Percentiles rank a stretch among this genome's conserved stretches.
Conservation (phyloP, 1,140 invertebrate genomes). For the Megalonaias nervosa region DNA sequence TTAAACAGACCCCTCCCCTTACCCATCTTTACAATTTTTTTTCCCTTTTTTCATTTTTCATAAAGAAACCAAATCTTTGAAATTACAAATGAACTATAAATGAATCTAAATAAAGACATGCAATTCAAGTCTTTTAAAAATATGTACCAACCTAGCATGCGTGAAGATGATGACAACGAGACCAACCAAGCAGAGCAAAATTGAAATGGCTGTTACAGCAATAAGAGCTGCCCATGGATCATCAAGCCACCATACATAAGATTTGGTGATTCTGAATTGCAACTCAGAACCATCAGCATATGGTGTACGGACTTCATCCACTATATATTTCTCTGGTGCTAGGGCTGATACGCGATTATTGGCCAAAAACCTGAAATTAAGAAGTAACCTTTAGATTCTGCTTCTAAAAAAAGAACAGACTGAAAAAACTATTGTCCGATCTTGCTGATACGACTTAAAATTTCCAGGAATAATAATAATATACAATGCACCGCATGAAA, state of each 20-base stretch:
- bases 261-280: constrained; percentile 46
- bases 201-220: constrained; percentile 86
- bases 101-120: not conserved
- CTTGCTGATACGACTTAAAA: not conserved
- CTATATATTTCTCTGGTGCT: not conserved
- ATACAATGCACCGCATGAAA: not conserved
- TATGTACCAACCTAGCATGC: constrained; percentile 85
- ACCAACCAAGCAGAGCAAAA: constrained; percentile 88
- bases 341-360: not conserved
- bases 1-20: too few relatives aligned
- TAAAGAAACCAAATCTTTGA: not conserved
- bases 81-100: not conserved
- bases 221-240: constrained; percentile 91
- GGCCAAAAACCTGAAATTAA: constrained; percentile 26
- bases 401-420: constrained; percentile 6
- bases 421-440: not conserved
- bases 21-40: too few relatives aligned
- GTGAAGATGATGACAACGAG: constrained; percentile 94
- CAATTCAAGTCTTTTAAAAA: not conserved
- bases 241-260: constrained; percentile 71
- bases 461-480: not conserved
- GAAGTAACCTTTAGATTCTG: not conserved
- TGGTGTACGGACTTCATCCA: constrained; percentile 32
- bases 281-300: constrained; percentile 18
- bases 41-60: not conserved